Conservation (phyloP, 2,888 invertebrate genomes). For the Mythimna lalbum region DNA sequence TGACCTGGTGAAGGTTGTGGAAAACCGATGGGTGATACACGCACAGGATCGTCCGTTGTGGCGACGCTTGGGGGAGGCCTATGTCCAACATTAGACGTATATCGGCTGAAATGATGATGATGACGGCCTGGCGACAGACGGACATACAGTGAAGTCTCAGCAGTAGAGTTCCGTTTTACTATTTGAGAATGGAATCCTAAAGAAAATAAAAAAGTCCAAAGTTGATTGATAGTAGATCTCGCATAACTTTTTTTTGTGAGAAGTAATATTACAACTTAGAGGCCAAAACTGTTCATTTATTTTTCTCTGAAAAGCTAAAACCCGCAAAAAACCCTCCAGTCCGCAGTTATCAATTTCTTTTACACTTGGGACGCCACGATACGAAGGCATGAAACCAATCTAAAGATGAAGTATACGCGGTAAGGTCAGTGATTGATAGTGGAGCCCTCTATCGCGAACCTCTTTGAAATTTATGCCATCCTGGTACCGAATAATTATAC, state of each 20-base stretch:
- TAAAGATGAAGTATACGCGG: slow-evolving; percentile 64
- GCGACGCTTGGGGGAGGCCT: no score
- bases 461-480: slow-evolving; percentile 69
- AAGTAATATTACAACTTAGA: background rate
- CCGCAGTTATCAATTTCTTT: slow-evolving; percentile 59
- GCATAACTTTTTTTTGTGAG: background rate
- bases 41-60: no score
- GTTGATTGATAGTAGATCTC: background rate
- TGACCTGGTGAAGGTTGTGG: no score
- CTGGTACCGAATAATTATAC: slow-evolving; percentile 71
- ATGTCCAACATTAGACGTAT: no score
- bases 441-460: slow-evolving; percentile 66
- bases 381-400: slow-evolving; percentile 64
- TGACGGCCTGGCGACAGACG: no score
- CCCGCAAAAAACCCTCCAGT: slow-evolving; percentile 15
- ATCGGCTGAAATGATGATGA: no score
- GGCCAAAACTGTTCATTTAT: slow-evolving; percentile 8
- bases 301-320: slow-evolving; percentile 3
- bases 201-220: no score
- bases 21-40: no score
- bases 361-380: slow-evolving; percentile 54
- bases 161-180: no score
- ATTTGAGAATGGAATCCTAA: no score
- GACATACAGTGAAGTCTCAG: no score
- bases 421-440: slow-evolving; percentile 73